Evolutionary conservation across 2,797 vertebrate species (phyloP), one percentile per base, ranked within the genome.

Genomic region (Phataginus tricuspis): DNA sequence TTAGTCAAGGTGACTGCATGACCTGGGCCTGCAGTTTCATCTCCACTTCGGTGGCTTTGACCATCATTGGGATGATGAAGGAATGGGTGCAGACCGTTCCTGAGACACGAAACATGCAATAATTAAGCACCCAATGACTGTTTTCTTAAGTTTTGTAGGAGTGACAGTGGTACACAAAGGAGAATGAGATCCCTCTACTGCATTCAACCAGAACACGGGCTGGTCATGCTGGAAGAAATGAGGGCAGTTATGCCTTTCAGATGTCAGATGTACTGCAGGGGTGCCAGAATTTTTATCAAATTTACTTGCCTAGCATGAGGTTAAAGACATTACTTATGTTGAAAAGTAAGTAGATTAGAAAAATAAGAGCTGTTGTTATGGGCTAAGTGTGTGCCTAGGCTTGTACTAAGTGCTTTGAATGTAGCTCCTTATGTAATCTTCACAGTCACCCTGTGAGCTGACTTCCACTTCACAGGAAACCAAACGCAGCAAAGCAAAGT

Each of bases 241-340:
- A 63, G 3, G 18, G 45, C 18, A 39, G 14, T 53, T 23, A 4
- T 25, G 66, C 4, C 68, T 72, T 45, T 42, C 16, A 55, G 74
- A 25, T n/a, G 55, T 49, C 80, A 37, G 16, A 7, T 29, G 49
- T n/a, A 12, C 59, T 9, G 3, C 1, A 49, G 13, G 1, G 37
- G 4, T 3, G 10, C 10, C 14, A 18, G 34, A 12, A 34, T 75
- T 45, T 45, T 45, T 45, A 42, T 74, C 68, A 39, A 75, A 57
- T 37, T 29, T 90, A 55, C 84, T 96, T 91, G 61, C 75, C 85
- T 49, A 82, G 79, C 69, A 51, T n/a, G 16, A 94, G 31, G 61
- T 63, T 78, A 72, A 88, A 93, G 18, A 83, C 88, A 57, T 88
- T 25, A 49, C 37, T 95, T 55, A 79, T 91, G 25, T 55, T 83